These are phyloP conservation scores for Agrochola lota DNA, from an alignment of 2,888 invertebrate genomes.

Conservation along the genomic window DNA sequence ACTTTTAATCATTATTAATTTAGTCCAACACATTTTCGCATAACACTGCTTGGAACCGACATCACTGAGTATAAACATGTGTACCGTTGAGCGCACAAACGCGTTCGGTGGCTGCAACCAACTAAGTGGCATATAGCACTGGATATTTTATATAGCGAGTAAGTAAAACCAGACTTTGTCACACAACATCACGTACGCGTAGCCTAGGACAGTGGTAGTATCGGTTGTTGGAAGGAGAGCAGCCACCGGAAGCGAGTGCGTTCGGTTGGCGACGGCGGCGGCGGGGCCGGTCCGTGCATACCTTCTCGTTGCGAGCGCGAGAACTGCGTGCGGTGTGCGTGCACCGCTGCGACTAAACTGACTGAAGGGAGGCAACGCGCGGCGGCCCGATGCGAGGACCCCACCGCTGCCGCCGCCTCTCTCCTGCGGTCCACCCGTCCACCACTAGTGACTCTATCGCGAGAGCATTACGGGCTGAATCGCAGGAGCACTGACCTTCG, in stretches of 20 bases:
- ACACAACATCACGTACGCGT: constrained; percentile 67
- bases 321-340: constrained; percentile 91
- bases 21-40: constrained; percentile 81
- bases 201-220: constrained; percentile 47
- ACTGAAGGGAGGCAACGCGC: constrained; percentile 83
- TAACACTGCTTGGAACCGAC: constrained; percentile 63
- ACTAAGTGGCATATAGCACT: constrained; percentile 57
- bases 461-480: constrained; percentile 86
- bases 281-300: constrained; percentile 79
- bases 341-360: constrained; percentile 89
- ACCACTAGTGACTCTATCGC: constrained; percentile 87
- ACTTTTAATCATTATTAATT: constrained; percentile 65
- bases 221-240: constrained; percentile 78
- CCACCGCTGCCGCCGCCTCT: constrained; percentile 86
- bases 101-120: constrained; percentile 71
- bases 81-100: constrained; percentile 64
- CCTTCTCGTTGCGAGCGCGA: constrained; percentile 90
- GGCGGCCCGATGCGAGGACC: constrained; percentile 81
- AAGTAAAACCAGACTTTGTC: constrained; percentile 59
- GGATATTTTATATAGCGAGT: constrained; percentile 39
- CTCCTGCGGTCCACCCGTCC: constrained; percentile 82
- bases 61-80: constrained; percentile 61
- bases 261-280: constrained; percentile 68
- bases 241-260: constrained; percentile 87
- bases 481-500: constrained; percentile 88